Evolutionary conservation across 2,888 invertebrate genomes (phyloP).

Genomic region (Glyphotaelius pellucidus): DNA sequence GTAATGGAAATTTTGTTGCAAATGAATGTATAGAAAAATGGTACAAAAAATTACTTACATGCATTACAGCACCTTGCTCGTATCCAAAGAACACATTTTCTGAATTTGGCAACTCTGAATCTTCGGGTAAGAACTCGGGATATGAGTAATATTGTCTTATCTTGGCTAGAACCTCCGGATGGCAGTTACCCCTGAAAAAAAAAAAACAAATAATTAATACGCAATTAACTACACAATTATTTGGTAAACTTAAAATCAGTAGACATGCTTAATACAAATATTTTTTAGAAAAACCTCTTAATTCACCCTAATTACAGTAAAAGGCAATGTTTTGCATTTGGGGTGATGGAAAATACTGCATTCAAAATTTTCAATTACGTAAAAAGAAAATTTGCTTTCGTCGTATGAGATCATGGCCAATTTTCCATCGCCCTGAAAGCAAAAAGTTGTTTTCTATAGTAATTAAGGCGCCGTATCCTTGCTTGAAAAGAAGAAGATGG

Average conservation of each 20-base stretch:
- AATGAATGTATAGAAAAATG: neutral
- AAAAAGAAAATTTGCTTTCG: too few relatives aligned
- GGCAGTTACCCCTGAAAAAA: slow-evolving; percentile 87
- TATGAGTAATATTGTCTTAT: slow-evolving; percentile 87
- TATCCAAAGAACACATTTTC: slow-evolving; percentile 96
- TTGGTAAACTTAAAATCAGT: too few relatives aligned
- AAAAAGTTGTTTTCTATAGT: too few relatives aligned
- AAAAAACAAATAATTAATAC: slow-evolving; percentile 20
- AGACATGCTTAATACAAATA: neutral
- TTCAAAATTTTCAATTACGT: too few relatives aligned
- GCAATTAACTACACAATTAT: neutral
- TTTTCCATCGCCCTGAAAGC: too few relatives aligned
- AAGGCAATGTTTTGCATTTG: too few relatives aligned
- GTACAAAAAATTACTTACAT: slow-evolving; percentile 78
- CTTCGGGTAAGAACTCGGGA: slow-evolving; percentile 91
- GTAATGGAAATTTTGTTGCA: neutral
- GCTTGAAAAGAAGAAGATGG: too few relatives aligned
- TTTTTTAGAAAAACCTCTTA: too few relatives aligned
- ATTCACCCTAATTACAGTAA: too few relatives aligned
- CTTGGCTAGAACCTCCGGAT: slow-evolving; percentile 85
- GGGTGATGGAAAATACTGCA: too few relatives aligned
- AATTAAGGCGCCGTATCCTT: too few relatives aligned
- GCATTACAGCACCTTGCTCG: slow-evolving; percentile 93
- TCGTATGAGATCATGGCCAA: too few relatives aligned
- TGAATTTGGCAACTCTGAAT: slow-evolving; percentile 91